Evolutionary conservation across 2,797 vertebrate species (phyloP), one percentile per base, ranked within the genome.

Genomic region (Kryptolebias ocellatus): DNA sequence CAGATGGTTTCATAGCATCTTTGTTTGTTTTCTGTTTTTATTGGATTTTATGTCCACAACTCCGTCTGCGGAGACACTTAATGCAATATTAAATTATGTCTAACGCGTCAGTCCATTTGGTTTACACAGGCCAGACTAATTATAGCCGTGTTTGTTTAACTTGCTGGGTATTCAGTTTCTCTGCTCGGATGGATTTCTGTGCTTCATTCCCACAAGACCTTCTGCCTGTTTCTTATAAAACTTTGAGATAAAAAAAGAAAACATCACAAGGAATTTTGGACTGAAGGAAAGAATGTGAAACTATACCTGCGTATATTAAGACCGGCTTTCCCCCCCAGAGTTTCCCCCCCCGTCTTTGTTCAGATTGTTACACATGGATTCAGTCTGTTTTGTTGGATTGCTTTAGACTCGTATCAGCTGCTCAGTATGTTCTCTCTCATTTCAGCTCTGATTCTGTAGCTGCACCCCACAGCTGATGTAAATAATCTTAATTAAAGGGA

Each of bases 111-210:
- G 45, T 27, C 20, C 10, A 11, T 0, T 17, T 44, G 24, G 14
- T 52, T 71, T 53, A 53, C 59, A 56, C 60, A 50, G 34, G 0
- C 20, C 34, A 56, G 46, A 39, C 59, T 63, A 56, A 56, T 70
- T 62, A 63, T 27, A 50, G 0, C 34, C 44, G 47, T 70, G 60
- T 70, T 62, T 63, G 60, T 60, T 57, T 56, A 29, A 50, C 46
- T 42, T 70, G 46, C 24, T 24, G 15, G 45, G 5, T n/a, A 31
- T 44, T 54, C 31, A 44, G 24, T 51, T 27, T 31, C 18, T 24
- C 60, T 63, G 53, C 60, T n/a, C 39, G 45, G 59, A 0, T 4
- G 28, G 28, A 55, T 28, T 49, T 24, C 58, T 5, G 10, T 9
- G 12, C 39, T 39, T 49, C 31, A 42, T 0, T 54, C 45, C 28